These are phyloP conservation scores for Platyscapa corneri DNA, from an alignment of 1,140 invertebrate species.

Conservation along the genomic window DNA sequence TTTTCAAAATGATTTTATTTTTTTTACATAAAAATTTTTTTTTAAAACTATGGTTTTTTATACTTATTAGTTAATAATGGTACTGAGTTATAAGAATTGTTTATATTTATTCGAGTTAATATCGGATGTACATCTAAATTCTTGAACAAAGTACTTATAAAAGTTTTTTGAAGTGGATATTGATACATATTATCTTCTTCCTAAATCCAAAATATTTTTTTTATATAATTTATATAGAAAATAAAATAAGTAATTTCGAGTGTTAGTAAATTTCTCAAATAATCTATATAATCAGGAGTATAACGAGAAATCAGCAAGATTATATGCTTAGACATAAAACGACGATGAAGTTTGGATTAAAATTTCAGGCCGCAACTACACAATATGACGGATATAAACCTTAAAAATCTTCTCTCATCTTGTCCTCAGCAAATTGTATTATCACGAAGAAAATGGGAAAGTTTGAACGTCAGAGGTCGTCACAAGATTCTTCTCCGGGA, in stretches of 20 bases:
- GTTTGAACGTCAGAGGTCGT: background rate
- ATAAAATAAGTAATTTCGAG: background rate
- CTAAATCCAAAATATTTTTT: no score
- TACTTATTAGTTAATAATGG: no score
- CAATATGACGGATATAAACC: background rate
- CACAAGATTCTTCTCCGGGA: background rate
- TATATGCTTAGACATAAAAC: background rate
- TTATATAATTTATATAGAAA: background rate
- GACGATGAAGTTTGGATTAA: conserved; percentile 16
- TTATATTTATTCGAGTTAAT: no score
- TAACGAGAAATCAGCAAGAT: background rate
- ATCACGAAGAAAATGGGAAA: conserved; percentile 23
- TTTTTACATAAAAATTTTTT: no score
- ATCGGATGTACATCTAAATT: no score
- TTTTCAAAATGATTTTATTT: no score
- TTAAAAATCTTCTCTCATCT: background rate
- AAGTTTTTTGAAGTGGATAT: no score
- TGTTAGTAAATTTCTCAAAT: background rate
- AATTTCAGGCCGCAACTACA: background rate
- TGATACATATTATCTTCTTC: no score
- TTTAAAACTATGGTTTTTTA: no score
- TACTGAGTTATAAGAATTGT: no score
- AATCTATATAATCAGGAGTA: background rate
- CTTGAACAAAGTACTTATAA: no score
- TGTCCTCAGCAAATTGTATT: background rate